A percentile compares a stretch with the other conserved stretches of the same genome.
Evolutionary conservation across 2,888 invertebrate genomes (phyloP).

Genomic region (Anoncus sp.): DNA sequence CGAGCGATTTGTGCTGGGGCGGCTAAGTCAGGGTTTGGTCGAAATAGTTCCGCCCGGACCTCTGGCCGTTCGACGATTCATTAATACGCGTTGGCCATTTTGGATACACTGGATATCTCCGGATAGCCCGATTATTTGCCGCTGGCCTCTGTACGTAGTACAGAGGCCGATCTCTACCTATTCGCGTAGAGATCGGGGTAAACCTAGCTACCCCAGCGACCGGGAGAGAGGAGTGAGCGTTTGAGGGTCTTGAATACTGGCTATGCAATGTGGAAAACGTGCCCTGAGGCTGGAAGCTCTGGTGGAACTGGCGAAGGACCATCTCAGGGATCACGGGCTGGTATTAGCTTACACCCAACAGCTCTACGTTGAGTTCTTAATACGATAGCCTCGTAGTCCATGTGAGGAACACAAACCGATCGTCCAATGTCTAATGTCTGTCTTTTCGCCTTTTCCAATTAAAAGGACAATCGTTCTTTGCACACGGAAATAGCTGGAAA

Average conservation of each 20-base stretch:
- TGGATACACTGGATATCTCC: constrained; percentile 64
- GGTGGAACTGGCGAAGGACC: not conserved
- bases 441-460: constrained; percentile 9
- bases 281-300: constrained; percentile 69
- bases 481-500: not conserved
- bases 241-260: constrained; percentile 74
- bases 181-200: constrained; percentile 48
- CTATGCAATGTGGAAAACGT: constrained; percentile 78
- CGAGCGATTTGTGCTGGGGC: constrained; percentile 7
- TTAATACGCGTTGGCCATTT: constrained; percentile 70
- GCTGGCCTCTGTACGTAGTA: constrained; percentile 59
- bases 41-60: constrained; percentile 37
- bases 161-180: too few relatives aligned
- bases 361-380: constrained; percentile 46
- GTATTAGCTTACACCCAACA: constrained; percentile 32
- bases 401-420: constrained; percentile 15
- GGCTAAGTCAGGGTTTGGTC: constrained; percentile 13
- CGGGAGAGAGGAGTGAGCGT: not conserved
- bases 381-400: constrained; percentile 31
- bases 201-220: not conserved
- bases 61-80: constrained; percentile 57
- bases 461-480: not conserved
- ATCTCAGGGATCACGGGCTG: constrained; percentile 15
- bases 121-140: constrained; percentile 79
- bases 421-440: constrained; percentile 5